Conservation (phyloP, 2,888 invertebrate species). For the Nomada ruficornis region DNA sequence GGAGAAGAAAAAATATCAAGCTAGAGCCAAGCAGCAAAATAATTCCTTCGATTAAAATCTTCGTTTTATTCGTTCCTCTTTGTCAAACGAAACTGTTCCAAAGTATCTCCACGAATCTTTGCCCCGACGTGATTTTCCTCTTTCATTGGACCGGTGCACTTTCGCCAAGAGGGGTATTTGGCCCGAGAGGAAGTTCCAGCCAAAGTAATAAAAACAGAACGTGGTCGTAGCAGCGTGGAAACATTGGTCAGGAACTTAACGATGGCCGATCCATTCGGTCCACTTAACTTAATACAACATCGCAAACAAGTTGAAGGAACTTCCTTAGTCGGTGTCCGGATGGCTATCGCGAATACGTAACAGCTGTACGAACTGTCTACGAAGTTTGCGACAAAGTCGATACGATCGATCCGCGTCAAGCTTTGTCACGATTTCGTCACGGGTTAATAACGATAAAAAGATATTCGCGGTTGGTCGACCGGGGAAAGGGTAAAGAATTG, state of each 20-base stretch:
- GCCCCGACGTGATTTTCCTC: too few relatives aligned
- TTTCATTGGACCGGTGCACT: too few relatives aligned
- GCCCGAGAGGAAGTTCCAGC: background rate
- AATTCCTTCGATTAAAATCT: too few relatives aligned
- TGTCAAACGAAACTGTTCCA: too few relatives aligned
- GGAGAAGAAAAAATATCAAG: too few relatives aligned
- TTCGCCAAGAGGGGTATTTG: background rate
- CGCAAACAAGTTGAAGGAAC: slow-evolving; percentile 16
- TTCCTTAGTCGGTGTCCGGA: background rate
- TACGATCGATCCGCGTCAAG: slow-evolving; percentile 1
- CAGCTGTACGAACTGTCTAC: slow-evolving; percentile 4
- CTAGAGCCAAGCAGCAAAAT: too few relatives aligned
- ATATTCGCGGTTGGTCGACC: background rate
- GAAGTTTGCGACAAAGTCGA: slow-evolving; percentile 10
- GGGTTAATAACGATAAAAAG: background rate
- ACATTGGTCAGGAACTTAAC: background rate
- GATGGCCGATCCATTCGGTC: background rate
- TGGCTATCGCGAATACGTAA: slow-evolving; percentile 14
- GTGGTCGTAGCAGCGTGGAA: background rate
- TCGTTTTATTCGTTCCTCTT: too few relatives aligned
- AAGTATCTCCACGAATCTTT: too few relatives aligned
- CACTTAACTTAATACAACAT: slow-evolving; percentile 20
- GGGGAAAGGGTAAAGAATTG: background rate
- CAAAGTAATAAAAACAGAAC: background rate
- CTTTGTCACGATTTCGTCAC: background rate